These are phyloP conservation scores for Ifrita kowaldi DNA, from an alignment of 2,113 vertebrate genomes.

Conservation along the genomic window DNA sequence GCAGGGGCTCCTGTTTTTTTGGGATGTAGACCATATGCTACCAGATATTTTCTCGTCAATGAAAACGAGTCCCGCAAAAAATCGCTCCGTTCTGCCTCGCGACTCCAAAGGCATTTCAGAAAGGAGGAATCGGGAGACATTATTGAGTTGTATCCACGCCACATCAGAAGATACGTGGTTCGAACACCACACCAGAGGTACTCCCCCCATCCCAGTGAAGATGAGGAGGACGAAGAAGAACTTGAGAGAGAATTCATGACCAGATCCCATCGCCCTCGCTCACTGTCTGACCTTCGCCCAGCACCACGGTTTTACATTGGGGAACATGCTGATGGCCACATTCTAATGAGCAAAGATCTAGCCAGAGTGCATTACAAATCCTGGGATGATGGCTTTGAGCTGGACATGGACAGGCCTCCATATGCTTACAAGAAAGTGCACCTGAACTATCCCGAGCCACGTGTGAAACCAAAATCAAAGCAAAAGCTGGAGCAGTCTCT, in stretches of 20 bases:
- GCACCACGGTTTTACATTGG: conserved; percentile 79
- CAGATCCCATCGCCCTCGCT: conserved; percentile 68
- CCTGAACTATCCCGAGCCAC: conserved; percentile 61
- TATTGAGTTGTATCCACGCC: conserved; percentile 79
- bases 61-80: conserved; percentile 79
- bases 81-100: conserved; percentile 66
- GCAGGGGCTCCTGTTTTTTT: conserved; percentile 54
- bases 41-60: conserved; percentile 82
- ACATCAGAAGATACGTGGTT: conserved; percentile 67
- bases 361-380: conserved; percentile 49
- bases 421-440: conserved; percentile 61
- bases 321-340: conserved; percentile 62
- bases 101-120: conserved; percentile 78
- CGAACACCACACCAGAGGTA: conserved; percentile 48
- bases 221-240: conserved; percentile 75
- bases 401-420: conserved; percentile 40
- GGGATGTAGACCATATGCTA: conserved; percentile 67
- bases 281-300: conserved; percentile 79
- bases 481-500: conserved; percentile 73
- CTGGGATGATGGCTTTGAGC: conserved; percentile 64
- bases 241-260: conserved; percentile 40
- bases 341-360: conserved; percentile 49
- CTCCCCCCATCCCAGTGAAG: conserved; percentile 79
- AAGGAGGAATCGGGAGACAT: conserved; percentile 73
- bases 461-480: conserved; percentile 73